Evolutionary conservation across 92 coral and sea anemone species (phyloP).

Genomic region (Montipora capitata): DNA sequence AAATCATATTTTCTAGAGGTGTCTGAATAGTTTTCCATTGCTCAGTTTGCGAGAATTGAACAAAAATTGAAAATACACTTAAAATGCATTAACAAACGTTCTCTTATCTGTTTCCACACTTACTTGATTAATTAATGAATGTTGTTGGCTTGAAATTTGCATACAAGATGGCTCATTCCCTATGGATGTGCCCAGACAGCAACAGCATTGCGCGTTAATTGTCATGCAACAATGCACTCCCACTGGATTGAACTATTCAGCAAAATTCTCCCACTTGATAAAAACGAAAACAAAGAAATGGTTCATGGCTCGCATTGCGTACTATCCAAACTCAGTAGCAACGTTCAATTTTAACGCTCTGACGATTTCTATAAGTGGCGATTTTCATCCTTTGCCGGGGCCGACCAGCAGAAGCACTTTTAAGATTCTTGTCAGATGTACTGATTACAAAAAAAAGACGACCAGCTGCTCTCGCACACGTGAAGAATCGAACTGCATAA

Average conservation of each 20-base stretch:
- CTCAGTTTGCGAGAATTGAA: too few species aligned
- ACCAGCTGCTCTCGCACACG: slow-evolving; percentile 8
- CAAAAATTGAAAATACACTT: too few species aligned
- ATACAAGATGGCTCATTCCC: slow-evolving; percentile 14
- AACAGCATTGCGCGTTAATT: not conserved
- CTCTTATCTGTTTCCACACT: too few species aligned
- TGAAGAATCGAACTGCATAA: slow-evolving; percentile 4
- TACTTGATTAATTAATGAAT: too few species aligned
- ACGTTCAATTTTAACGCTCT: slow-evolving; percentile 3
- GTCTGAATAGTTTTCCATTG: too few species aligned
- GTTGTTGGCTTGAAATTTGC: slow-evolving; percentile 3
- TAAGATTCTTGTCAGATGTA: slow-evolving; percentile 3
- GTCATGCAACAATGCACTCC: not conserved
- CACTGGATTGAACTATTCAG: not conserved
- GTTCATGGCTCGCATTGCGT: not conserved
- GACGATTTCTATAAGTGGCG: not conserved
- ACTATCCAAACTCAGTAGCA: not conserved
- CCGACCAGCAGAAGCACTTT: not conserved
- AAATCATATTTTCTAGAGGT: too few species aligned
- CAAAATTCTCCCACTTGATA: slow-evolving; percentile 1
- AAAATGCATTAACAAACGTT: too few species aligned
- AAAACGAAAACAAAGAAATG: slow-evolving; percentile 2
- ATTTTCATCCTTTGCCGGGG: slow-evolving; percentile 17
- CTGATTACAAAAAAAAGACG: slow-evolving; percentile 1
- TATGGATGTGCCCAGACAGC: slow-evolving; percentile 15